phyloP scores from a whole-genome alignment of 35 echinoderm and acorn worm genomes.

The Eucidaris tribuloides region DNA sequence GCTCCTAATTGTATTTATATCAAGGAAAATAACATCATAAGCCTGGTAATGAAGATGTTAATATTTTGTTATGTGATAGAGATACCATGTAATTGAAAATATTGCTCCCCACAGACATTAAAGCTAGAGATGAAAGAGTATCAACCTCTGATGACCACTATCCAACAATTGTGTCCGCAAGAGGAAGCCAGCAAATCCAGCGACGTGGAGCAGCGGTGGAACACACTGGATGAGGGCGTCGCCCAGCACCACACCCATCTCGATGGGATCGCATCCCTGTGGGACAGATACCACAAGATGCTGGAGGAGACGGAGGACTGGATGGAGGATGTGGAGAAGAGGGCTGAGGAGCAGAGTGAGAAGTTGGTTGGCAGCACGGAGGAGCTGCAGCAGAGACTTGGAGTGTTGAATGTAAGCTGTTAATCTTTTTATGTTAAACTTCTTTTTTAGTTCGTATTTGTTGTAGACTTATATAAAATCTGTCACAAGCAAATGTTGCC shows the following conservation, averaged over 20 bases:
- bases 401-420: slow-evolving; percentile 27
- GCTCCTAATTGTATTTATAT: too few relatives aligned
- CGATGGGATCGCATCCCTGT: slow-evolving; percentile 14
- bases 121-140: slow-evolving; percentile 24
- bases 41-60: too few relatives aligned
- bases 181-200: not conserved
- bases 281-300: slow-evolving; percentile 33
- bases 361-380: slow-evolving; percentile 33
- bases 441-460: too few relatives aligned
- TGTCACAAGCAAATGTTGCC: too few relatives aligned
- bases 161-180: not conserved
- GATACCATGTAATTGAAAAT: too few relatives aligned
- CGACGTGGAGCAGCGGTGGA: slow-evolving; percentile 51
- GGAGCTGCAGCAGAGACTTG: slow-evolving; percentile 28
- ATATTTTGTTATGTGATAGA: too few relatives aligned
- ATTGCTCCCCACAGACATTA: slow-evolving; percentile 30
- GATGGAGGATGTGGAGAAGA: slow-evolving; percentile 35
- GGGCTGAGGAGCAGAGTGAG: slow-evolving; percentile 15
- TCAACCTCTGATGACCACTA: slow-evolving; percentile 35
- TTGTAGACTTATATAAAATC: too few relatives aligned
- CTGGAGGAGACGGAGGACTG: not conserved
- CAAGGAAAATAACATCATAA: too few relatives aligned
- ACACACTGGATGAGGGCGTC: not conserved
- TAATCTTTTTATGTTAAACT: too few relatives aligned
- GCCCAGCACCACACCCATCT: not conserved